Evolutionary conservation across 2,797 vertebrate genomes (phyloP), one percentile per base, ranked within the genome.

Genomic region (Danio albolineatus): DNA sequence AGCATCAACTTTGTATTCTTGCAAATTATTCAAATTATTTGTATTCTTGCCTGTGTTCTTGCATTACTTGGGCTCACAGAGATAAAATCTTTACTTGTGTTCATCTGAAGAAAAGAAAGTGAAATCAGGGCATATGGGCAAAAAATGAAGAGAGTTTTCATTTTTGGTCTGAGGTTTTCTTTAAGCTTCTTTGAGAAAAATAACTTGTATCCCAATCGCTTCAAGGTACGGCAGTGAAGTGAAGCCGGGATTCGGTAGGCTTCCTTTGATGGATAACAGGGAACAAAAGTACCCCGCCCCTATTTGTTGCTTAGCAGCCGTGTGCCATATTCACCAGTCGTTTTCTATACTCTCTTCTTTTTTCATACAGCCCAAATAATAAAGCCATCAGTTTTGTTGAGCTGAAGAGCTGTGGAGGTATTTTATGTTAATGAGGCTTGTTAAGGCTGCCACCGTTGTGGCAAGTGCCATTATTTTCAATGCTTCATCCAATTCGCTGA

Each of bases 351-450:
- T 0, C 16, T 69, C 38, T 62, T 41, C 41, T 36, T 72, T 53
- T 65, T 78, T 60, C 48, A 54, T 78, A 44, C 13, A 53, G 49
- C 4, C 17, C 41, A 44, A 73, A 73, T 64, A 78, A 73, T 72
- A 82, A 78, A 71, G 57, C n/a, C 67, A 77, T 54, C 41, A 14
- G 61, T 78, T 65, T 49, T 4, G 17, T 38, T 41, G 19, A 73
- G 51, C 59, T 66, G n/a, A 72, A 66, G 53, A 28, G 17, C 72
- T 62, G 44, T 65, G 54, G 56, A 57, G 59, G 51, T 44, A 44
- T 46, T 64, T 67, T 80, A 74, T 75, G 59, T 44, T 75, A 73
- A 75, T 79, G 57, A 74, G 61, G 60, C 72, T 60, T 81, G 67
- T 72, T 71, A 64, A 78, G 43, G 66, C 62, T 60, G 64, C 56